These are phyloP conservation scores for Calliscelio sp. DNA, from an alignment of 2,888 invertebrate species.

Conservation along the genomic window DNA sequence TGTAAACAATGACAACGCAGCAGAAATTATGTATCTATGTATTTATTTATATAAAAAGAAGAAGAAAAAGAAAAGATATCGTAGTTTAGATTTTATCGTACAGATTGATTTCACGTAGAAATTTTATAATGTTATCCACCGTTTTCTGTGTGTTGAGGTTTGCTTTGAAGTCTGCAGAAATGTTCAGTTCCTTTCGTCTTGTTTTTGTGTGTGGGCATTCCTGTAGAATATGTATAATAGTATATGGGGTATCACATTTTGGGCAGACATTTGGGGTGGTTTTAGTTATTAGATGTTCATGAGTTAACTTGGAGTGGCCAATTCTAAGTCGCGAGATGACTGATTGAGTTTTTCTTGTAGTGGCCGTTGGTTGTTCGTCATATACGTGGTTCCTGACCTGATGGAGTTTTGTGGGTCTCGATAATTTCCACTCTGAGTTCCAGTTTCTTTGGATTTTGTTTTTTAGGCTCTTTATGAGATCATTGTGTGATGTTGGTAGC, in stretches of 20 bases:
- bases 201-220: no score
- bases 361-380: background rate
- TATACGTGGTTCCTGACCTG: conserved; percentile 5
- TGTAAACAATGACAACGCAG: no score
- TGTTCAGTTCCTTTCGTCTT: no score
- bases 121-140: no score
- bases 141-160: no score
- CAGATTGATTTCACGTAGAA: no score
- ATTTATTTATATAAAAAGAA: no score
- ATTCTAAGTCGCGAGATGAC: conserved; percentile 20
- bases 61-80: no score
- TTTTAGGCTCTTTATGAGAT: background rate
- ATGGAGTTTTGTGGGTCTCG: background rate
- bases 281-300: conserved; percentile 31
- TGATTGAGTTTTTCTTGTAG: conserved; percentile 2
- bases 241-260: background rate
- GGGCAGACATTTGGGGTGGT: background rate
- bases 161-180: no score
- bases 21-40: background rate
- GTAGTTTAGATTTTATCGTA: no score
- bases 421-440: conserved; percentile 19
- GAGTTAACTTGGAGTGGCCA: conserved; percentile 14
- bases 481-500: background rate
- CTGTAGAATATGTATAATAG: background rate
- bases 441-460: conserved; percentile 2